phyloP scores from a whole-genome alignment of 2,113 vertebrate species.

The Chlamydotis undulata region DNA sequence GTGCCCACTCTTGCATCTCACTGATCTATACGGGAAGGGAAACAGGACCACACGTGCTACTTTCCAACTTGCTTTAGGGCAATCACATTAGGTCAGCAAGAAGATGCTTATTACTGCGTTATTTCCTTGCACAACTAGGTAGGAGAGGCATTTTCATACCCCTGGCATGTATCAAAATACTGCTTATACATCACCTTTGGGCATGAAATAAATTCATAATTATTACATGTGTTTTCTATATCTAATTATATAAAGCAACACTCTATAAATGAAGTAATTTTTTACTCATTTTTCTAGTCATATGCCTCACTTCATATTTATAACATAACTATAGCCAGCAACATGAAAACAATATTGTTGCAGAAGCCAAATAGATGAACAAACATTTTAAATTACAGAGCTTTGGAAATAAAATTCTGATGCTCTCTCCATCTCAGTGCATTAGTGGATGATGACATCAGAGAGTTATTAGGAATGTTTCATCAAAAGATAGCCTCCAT shows the following conservation, averaged over 20 bases:
- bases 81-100: not conserved
- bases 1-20: not conserved
- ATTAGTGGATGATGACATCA: constrained; percentile 10
- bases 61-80: not conserved
- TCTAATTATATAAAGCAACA: not conserved
- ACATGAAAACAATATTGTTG: not conserved
- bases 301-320: not conserved
- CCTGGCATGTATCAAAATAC: not conserved
- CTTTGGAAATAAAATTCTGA: not conserved
- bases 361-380: not conserved
- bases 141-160: not conserved
- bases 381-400: not conserved
- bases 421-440: not conserved
- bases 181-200: not conserved
- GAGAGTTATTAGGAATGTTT: not conserved
- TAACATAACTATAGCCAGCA: not conserved
- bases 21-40: not conserved
- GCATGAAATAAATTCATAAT: not conserved
- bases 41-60: not conserved
- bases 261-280: not conserved
- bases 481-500: not conserved
- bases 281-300: not conserved
- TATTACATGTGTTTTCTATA: not conserved
- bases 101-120: rapidly evolving
- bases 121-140: not conserved